Conservation (phyloP, 2,888 invertebrate species). For the Ornithoptera priamus region DNA sequence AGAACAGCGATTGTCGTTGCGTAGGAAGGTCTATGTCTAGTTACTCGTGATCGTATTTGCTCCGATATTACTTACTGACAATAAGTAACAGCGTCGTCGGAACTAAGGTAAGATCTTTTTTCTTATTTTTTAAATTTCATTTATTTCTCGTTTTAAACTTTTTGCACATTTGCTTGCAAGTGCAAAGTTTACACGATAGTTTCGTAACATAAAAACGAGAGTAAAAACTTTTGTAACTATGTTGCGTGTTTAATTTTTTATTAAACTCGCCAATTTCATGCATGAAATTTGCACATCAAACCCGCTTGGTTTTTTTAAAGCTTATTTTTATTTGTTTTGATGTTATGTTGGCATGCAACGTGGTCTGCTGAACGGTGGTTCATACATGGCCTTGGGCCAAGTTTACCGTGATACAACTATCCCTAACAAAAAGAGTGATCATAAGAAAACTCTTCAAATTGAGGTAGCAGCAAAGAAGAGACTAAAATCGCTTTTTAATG, state of each 20-base stretch:
- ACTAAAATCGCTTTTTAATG: conserved; percentile 46
- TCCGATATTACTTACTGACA: conserved; percentile 11
- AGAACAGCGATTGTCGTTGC: conserved; percentile 35
- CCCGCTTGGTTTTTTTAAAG: conserved; percentile 40
- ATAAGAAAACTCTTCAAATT: conserved; percentile 81
- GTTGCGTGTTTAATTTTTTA: conserved; percentile 27
- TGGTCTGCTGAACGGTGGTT: conserved; percentile 80
- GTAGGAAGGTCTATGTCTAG: conserved; percentile 22
- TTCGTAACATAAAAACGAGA: conserved; percentile 27
- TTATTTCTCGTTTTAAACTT: conserved; percentile 14
- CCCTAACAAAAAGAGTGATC: conserved; percentile 72
- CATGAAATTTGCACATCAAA: conserved; percentile 31
- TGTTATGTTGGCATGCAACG: conserved; percentile 81
- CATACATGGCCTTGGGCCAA: conserved; percentile 82
- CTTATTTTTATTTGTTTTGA: conserved; percentile 49
- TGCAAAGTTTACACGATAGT: conserved; percentile 32
- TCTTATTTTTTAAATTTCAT: background rate
- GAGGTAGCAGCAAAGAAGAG: conserved; percentile 62
- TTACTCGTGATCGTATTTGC: conserved; percentile 27
- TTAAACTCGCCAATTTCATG: conserved; percentile 28
- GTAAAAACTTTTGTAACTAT: conserved; percentile 31
- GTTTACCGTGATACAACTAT: conserved; percentile 83
- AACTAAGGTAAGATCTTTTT: conserved; percentile 30
- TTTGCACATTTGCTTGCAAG: conserved; percentile 23
- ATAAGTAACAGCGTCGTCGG: conserved; percentile 20